Percentiles rank a stretch among this genome's conserved stretches.
Evolutionary conservation across 2,888 invertebrate species (phyloP).

Genomic region (Seira ritae): DNA sequence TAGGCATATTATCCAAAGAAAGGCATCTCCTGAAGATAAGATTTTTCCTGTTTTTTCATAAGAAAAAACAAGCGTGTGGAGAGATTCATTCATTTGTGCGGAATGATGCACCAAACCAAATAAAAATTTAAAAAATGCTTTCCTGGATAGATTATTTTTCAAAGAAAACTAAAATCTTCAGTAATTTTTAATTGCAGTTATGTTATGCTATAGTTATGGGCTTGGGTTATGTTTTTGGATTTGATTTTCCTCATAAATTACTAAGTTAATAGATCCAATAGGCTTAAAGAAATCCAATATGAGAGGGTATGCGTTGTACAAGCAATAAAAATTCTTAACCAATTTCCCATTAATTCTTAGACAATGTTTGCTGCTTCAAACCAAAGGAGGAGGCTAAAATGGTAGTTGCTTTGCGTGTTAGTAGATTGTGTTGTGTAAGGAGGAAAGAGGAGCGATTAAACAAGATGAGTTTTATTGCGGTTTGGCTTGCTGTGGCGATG

Average conservation of each 20-base stretch:
- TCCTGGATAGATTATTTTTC: too few species aligned
- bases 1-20: not conserved
- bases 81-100: too few species aligned
- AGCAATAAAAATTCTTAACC: not conserved
- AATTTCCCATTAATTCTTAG: not conserved
- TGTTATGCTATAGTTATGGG: too few species aligned
- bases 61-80: not conserved
- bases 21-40: too few species aligned
- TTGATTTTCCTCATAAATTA: not conserved
- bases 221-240: not conserved
- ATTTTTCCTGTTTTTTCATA: not conserved
- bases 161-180: too few species aligned
- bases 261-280: not conserved
- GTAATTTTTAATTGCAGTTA: too few species aligned
- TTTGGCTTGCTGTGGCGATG: too few species aligned
- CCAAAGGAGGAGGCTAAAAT: too few species aligned
- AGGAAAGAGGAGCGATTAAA: not conserved
- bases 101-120: too few species aligned
- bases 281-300: not conserved
- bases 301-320: not conserved
- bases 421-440: too few species aligned
- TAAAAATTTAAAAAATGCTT: too few species aligned
- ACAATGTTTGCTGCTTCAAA: not conserved
- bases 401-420: too few species aligned
- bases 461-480: constrained; percentile 15